These are phyloP conservation scores for Melanerpes aurifrons DNA, from an alignment of 2,113 vertebrate genomes.

Conservation along the genomic window DNA sequence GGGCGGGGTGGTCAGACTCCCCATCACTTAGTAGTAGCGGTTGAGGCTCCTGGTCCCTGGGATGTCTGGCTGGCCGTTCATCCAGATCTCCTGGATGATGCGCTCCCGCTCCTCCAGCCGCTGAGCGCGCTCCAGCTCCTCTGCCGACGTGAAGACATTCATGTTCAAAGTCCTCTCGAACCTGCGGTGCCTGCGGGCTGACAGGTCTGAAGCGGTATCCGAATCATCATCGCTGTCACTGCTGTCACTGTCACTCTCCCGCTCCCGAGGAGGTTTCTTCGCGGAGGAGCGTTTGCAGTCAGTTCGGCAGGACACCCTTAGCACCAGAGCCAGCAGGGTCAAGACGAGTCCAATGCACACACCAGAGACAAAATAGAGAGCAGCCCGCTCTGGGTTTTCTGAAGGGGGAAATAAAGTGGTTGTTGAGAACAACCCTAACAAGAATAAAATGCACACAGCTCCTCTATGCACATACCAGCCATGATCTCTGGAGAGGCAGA, in stretches of 20 bases:
- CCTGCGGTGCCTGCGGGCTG: slow-evolving; percentile 86
- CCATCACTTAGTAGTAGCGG: slow-evolving; percentile 82
- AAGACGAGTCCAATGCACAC: slow-evolving; percentile 93
- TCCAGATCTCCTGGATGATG: slow-evolving; percentile 95
- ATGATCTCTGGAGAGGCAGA: fast-evolving
- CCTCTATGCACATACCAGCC: not conserved
- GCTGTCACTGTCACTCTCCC: slow-evolving; percentile 84
- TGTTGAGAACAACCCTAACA: not conserved
- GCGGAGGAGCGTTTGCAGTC: slow-evolving; percentile 83
- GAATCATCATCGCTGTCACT: slow-evolving; percentile 88
- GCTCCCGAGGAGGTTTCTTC: slow-evolving; percentile 78
- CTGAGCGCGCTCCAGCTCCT: slow-evolving; percentile 92
- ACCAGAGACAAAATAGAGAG: slow-evolving; percentile 94
- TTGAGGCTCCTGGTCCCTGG: slow-evolving; percentile 92
- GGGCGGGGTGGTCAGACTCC: fast-evolving
- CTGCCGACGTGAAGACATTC: slow-evolving; percentile 92
- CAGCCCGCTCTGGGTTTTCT: slow-evolving; percentile 94
- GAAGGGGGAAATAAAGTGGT: not conserved
- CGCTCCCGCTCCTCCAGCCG: slow-evolving; percentile 90
- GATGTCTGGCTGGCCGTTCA: slow-evolving; percentile 92
- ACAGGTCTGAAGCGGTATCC: slow-evolving; percentile 87
- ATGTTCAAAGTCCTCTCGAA: slow-evolving; percentile 96
- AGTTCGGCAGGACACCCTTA: slow-evolving; percentile 90
- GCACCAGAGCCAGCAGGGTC: slow-evolving; percentile 91
- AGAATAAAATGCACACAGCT: not conserved